A percentile compares a stretch with the other conserved stretches of the same genome.
Conservation (phyloP, 1,140 invertebrate species). For the Papilio helenus region DNA sequence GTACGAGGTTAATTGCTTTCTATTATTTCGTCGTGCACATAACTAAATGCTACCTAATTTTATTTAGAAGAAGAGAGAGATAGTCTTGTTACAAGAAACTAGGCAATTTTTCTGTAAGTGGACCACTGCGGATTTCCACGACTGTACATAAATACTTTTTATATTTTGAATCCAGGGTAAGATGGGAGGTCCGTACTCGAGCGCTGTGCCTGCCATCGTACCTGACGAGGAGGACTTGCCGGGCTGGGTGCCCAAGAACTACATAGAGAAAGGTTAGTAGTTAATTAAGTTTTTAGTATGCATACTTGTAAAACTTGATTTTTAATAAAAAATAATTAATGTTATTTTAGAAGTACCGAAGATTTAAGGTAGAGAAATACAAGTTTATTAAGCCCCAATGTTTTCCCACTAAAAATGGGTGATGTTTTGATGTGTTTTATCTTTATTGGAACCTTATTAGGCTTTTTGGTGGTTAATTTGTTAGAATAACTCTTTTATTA, state of each 20-base stretch:
- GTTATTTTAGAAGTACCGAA: constrained; percentile 5
- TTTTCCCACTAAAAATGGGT: not conserved
- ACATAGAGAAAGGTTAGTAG: constrained; percentile 96
- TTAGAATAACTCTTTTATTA: no score
- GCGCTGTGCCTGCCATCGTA: constrained; percentile 91
- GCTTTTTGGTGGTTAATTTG: not conserved
- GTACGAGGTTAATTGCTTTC: no score
- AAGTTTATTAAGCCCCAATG: not conserved
- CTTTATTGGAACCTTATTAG: not conserved
- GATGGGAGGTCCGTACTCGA: constrained; percentile 73
- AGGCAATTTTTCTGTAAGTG: no score
- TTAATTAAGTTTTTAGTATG: not conserved
- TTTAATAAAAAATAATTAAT: not conserved
- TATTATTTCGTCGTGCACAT: no score
- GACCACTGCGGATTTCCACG: no score
- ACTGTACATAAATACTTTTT: not conserved
- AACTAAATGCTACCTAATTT: no score
- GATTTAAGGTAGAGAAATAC: constrained; percentile 13
- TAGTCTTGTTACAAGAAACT: no score
- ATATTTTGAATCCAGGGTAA: constrained; percentile 56
- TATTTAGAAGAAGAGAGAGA: no score
- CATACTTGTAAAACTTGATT: not conserved
- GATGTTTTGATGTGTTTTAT: not conserved
- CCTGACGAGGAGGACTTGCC: constrained; percentile 93
- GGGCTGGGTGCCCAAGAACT: constrained; percentile 96